Percentiles rank a stretch among this genome's conserved stretches.
Evolutionary conservation across 53 echinoderm and acorn worm genomes (phyloP).

Genomic region (Holothuria scabra): DNA sequence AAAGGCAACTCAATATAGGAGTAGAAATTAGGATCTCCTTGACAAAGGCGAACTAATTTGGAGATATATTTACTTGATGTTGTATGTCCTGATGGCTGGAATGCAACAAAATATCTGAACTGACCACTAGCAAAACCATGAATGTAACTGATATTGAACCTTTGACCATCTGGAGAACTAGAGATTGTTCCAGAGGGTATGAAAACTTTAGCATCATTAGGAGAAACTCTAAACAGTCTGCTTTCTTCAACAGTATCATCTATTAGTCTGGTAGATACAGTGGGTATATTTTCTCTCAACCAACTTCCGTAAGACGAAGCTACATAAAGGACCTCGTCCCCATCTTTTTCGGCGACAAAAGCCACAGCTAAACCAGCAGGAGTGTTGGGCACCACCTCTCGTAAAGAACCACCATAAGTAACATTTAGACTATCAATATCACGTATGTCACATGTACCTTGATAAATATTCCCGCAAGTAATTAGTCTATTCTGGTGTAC

Average conservation of each 20-base stretch:
- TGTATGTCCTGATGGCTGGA: conserved; percentile 58
- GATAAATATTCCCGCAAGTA: conserved; percentile 67
- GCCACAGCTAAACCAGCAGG: conserved; percentile 59
- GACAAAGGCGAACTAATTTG: conserved; percentile 79
- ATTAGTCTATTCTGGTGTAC: conserved; percentile 63
- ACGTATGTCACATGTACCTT: conserved; percentile 64
- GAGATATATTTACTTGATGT: conserved; percentile 57
- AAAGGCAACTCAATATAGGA: conserved; percentile 87
- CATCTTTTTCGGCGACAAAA: conserved; percentile 67
- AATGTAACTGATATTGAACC: conserved; percentile 85
- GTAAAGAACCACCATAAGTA: conserved; percentile 18
- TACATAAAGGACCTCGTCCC: conserved; percentile 61
- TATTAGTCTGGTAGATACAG: conserved; percentile 69
- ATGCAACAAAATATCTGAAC: conserved; percentile 80
- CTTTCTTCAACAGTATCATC: conserved; percentile 22
- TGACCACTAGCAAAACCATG: conserved; percentile 73
- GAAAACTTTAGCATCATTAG: neutral
- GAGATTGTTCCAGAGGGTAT: conserved; percentile 48
- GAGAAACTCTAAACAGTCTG: conserved; percentile 38
- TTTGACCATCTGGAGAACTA: conserved; percentile 31
- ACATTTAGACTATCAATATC: conserved; percentile 28
- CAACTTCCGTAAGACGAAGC: conserved; percentile 72
- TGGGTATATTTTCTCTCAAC: conserved; percentile 53
- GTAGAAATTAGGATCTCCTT: conserved; percentile 61
- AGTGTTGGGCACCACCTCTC: conserved; percentile 71